Base-by-base conservation (phyloP, 2,113 vertebrate genomes). In the Cettia cetti region DNA sequence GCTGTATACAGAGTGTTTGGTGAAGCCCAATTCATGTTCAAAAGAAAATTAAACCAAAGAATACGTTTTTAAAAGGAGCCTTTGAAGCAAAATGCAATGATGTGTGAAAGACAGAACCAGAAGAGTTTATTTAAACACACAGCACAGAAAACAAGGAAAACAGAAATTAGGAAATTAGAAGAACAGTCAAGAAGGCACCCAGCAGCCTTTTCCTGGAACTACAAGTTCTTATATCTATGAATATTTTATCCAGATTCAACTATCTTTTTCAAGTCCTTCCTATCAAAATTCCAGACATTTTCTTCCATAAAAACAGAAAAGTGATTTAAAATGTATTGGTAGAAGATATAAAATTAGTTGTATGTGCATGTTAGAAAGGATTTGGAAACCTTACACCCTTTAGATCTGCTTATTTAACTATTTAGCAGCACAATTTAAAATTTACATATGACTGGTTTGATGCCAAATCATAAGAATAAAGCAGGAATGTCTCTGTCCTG, bases 1-100 rank as follows among this genome's bases (percentile, higher is more conserved):
- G 89, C 70, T 92, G 92, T 35, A 76, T 40, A 95, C 65, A 93
- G 89, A 92, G 80, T 92, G 95, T 96, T 97, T 92, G 84, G 96
- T 96, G 96, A 97, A 97, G 96, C 96, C 96, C 94, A 96, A 96
- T 97, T 97, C 96, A 97, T 94, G 97, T 97, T 97, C 96, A 97
- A 97, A 97, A 97, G 94, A 93, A 97, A 96, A 97, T 91, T 86
- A 97, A 98, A 97, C 92, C 92, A 94, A 97, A 97, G 95, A 95
- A 92, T 96, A 95, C 95, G 96, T 98, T 98, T 97, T 97, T 97
- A 96, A 98, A 97, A 97, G 91, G 90, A 97, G 94, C 57, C 97
- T 98, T 97, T 98, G 98, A 98, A 97, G 97, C 86, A 84, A 96
- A 96, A 97, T 96, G 97, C 86, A 94, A 96, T 97, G 97, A 97